A percentile compares a stretch with the other conserved stretches of the same genome.
These are phyloP conservation scores for Numenius arquata DNA, from an alignment of 2,113 vertebrate genomes.

Conservation along the genomic window DNA sequence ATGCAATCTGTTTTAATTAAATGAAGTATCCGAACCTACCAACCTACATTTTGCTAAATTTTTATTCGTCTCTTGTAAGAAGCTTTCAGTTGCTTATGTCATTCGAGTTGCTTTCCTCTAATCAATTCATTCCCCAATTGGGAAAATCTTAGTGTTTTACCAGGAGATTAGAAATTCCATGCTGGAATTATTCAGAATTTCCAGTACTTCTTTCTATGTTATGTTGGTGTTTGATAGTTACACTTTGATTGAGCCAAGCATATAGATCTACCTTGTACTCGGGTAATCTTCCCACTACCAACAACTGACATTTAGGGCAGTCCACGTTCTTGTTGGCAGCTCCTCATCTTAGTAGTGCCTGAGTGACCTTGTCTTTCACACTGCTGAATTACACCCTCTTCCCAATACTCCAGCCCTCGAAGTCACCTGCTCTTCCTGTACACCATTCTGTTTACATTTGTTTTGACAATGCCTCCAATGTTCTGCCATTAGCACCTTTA, in stretches of 20 bases:
- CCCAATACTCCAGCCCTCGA: background rate
- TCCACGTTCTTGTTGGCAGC: background rate
- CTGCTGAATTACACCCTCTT: background rate
- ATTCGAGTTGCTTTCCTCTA: background rate
- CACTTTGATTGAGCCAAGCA: background rate
- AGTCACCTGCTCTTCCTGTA: background rate
- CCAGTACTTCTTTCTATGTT: background rate
- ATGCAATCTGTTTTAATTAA: constrained; percentile 59
- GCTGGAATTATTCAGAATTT: background rate
- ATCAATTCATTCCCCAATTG: background rate
- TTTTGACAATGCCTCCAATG: background rate
- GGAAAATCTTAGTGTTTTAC: background rate
- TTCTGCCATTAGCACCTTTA: background rate
- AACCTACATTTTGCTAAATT: background rate
- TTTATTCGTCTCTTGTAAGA: background rate
- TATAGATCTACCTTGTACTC: background rate
- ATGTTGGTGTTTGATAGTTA: background rate
- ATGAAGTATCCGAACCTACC: background rate
- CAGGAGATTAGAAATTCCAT: background rate
- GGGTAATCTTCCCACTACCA: background rate
- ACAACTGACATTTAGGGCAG: background rate
- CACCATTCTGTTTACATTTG: background rate
- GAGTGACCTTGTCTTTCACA: background rate
- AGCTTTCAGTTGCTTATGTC: background rate
- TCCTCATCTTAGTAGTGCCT: background rate